These are phyloP conservation scores for Zhengitettix transpicula DNA, from an alignment of 2,888 invertebrate genomes.

Conservation along the genomic window DNA sequence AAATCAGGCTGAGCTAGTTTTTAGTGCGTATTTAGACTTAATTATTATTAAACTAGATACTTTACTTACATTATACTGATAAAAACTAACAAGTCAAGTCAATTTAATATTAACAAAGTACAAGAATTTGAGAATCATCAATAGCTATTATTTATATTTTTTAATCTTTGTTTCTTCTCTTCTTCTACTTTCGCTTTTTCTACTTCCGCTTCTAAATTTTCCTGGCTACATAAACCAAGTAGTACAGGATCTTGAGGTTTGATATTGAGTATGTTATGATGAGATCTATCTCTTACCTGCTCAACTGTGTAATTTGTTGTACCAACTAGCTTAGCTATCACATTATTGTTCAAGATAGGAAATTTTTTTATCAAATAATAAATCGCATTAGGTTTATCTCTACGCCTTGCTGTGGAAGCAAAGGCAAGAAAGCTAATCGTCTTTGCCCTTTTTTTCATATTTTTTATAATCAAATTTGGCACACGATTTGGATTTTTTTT, in stretches of 20 bases:
- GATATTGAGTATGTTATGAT: neutral
- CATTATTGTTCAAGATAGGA: neutral
- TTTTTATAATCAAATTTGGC: too few relatives aligned
- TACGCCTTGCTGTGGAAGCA: too few relatives aligned
- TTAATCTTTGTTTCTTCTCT: neutral
- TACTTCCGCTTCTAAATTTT: neutral
- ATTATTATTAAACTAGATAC: neutral
- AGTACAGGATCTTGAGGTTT: neutral
- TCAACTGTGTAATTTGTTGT: neutral
- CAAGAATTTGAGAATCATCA: neutral
- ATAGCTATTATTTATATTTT: neutral
- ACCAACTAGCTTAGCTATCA: neutral
- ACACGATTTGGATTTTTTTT: too few relatives aligned
- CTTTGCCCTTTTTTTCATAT: too few relatives aligned
- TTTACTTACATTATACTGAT: neutral
- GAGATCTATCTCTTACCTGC: neutral
- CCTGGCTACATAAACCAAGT: neutral
- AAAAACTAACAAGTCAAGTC: neutral
- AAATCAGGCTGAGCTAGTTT: neutral
- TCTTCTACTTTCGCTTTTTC: neutral
- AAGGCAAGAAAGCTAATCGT: too few relatives aligned
- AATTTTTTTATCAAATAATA: neutral
- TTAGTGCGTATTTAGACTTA: neutral
- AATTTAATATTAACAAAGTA: neutral
- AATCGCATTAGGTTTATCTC: too few relatives aligned